Evolutionary conservation across 2,888 invertebrate genomes (phyloP), one percentile per base, ranked within the genome.

Genomic region (Abscondita cerata): DNA sequence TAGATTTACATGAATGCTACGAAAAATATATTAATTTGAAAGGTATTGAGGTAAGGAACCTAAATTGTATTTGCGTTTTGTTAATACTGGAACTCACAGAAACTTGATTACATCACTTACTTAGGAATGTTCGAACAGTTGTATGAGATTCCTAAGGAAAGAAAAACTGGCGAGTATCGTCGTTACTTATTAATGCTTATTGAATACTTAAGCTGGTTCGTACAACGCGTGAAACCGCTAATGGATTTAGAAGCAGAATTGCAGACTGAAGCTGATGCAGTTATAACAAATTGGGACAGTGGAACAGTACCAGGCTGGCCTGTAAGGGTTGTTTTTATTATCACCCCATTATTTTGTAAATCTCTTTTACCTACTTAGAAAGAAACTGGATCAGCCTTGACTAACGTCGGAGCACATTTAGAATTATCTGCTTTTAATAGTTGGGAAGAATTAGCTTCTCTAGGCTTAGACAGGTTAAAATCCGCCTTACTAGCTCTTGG

Each of bases 351-450:
- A 6, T 25, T 25, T 25, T 25, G 25, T 25, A 25, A 25, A 25
- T 25, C 6, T 25, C 2, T 34, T 38, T 52, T 47, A 19, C 16
- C 2, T 52, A 40, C 41, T 44, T 74, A 90, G 88, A 96, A 97
- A 88, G 97, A 98, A 82, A 90, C 93, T 0, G 93, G 93, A 47
- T 93, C 95, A 62, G 98, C 96, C 1, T 80, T 99, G 65, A 92
- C 96, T 0, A 94, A 97, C 77, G 89, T 95, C 3, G 98, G 98
- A 15, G 98, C 98, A 2, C 96, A 97, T 83, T 86, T 99, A 67
- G 99, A 99, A 80, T 83, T 99, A n/a, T 96, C 97, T 0, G 96
- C 97, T 0, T 99, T 98, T 80, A 96, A 96, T 0, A 96, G 96
- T 15, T 93, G 95, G 89, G 95, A 96, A 81, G 99, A 99, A 81